A percentile compares a stretch with the other conserved stretches of the same genome.
Conservation (phyloP, 2,888 invertebrate genomes). For the Chymomyza amoena region DNA sequence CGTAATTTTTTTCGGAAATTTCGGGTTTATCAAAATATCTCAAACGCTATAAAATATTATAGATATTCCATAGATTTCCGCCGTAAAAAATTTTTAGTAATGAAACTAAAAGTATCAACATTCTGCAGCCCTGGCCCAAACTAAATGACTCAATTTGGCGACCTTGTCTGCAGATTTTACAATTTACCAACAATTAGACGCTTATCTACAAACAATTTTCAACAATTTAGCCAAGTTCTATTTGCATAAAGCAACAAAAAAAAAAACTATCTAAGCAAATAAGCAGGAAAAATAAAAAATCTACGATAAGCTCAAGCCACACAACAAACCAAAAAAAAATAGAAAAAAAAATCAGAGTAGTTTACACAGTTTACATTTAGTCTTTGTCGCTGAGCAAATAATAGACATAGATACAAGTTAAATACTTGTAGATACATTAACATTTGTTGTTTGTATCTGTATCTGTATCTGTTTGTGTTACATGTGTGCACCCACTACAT, state of each 20-base stretch:
- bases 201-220: constrained; percentile 6
- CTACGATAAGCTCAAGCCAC: constrained; percentile 23
- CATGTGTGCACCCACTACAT: constrained; percentile 13
- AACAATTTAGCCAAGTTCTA: constrained; percentile 6
- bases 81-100: too few species aligned
- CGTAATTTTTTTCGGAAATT: too few species aligned
- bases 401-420: constrained; percentile 10
- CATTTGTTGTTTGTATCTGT: background rate
- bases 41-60: too few species aligned
- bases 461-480: background rate
- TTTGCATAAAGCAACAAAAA: constrained; percentile 41
- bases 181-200: constrained; percentile 21
- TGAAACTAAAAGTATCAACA: background rate
- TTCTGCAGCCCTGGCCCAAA: background rate
- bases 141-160: constrained; percentile 9
- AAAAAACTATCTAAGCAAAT: constrained; percentile 33
- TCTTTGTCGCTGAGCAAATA: constrained; percentile 60
- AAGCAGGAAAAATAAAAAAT: background rate
- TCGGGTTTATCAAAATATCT: too few species aligned
- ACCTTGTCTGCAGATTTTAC: constrained; percentile 16
- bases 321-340: constrained; percentile 30
- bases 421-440: background rate
- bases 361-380: constrained; percentile 42
- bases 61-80: too few species aligned
- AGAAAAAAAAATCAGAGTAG: constrained; percentile 60